Percentiles rank a stretch among this genome's conserved stretches.
phyloP scores from a whole-genome alignment of 2,888 invertebrate genomes.

The Cetonia aurata region DNA sequence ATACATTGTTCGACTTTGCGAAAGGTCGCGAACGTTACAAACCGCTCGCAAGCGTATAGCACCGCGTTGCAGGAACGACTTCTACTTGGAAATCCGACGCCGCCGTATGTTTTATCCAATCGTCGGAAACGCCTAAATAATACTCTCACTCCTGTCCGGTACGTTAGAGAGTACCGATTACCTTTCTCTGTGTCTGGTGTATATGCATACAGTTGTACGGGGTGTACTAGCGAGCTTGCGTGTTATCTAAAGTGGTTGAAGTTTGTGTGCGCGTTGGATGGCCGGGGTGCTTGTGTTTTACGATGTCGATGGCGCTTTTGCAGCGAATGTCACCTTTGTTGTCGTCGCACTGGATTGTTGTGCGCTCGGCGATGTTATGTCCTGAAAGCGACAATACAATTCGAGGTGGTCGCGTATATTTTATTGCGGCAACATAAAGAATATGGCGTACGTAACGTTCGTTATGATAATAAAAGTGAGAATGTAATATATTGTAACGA shows the following conservation, averaged over 20 bases:
- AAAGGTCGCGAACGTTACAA: conserved; percentile 39
- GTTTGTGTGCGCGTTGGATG: conserved; percentile 16
- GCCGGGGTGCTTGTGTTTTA: conserved; percentile 27
- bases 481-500: too few species aligned
- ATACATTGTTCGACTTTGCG: conserved; percentile 40
- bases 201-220: conserved; percentile 10
- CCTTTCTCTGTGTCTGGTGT: background rate
- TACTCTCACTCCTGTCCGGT: conserved; percentile 37
- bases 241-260: conserved; percentile 35
- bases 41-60: conserved; percentile 32
- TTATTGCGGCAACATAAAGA: conserved; percentile 1
- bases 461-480: conserved; percentile 4
- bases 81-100: conserved; percentile 22
- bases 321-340: conserved; percentile 26
- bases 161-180: conserved; percentile 15
- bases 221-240: background rate
- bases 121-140: conserved; percentile 42
- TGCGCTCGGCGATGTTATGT: conserved; percentile 4
- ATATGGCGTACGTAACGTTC: conserved; percentile 2
- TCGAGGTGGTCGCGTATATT: conserved; percentile 11
- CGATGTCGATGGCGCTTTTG: conserved; percentile 25
- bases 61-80: conserved; percentile 22
- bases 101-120: conserved; percentile 40
- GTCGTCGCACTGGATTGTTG: background rate
- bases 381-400: conserved; percentile 10